Evolutionary conservation across 1,140 invertebrate species (phyloP), one percentile per base, ranked within the genome.

Genomic region (Papilio aristodemus): DNA sequence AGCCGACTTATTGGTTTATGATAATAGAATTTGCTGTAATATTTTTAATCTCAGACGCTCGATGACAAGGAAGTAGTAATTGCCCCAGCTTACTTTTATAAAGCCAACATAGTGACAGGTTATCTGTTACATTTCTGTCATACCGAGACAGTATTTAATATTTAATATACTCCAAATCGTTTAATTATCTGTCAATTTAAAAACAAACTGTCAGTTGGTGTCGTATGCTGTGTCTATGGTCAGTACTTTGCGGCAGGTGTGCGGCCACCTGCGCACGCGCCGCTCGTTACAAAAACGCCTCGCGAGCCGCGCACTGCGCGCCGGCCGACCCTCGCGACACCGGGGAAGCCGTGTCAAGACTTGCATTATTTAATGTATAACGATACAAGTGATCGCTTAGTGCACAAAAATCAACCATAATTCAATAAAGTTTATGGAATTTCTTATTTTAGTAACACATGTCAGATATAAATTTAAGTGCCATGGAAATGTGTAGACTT

Each of bases 201-300:
- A 50, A 19, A 50, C 17, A 9, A 22, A 67, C 14, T 67, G 46
- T 71, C 74, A 77, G 78, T 73, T 73, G 75, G 84, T 86, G 80
- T 73, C 72, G 63, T 86, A 84, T 85, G 82, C 77, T 73, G 69
- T 70, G 72, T 85, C 79, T 84, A 85, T 60, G 32, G 74, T 67
- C 70, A 75, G 71, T 76, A 64, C 68, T 46, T 14, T 17, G 46
- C 69, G 79, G 86, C 88, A 89, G 87, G 87, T 90, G 88, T 71
- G 54, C 59, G 58, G 76, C 66, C 88, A 89, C 87, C 86, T 89
- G 88, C 88, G 86, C 86, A 84, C 84, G 86, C 80, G 86, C 77
- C 80, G 84, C 39, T 78, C 81, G 87, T 87, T 87, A 89, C 87
- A 87, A 87, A 86, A 85, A 87, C 80, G 76, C 64, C 76, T 74